Percentiles rank a stretch among this genome's conserved stretches.
These are phyloP conservation scores for Auanema sp. DNA, from an alignment of 2,888 invertebrate genomes.

Conservation along the genomic window DNA sequence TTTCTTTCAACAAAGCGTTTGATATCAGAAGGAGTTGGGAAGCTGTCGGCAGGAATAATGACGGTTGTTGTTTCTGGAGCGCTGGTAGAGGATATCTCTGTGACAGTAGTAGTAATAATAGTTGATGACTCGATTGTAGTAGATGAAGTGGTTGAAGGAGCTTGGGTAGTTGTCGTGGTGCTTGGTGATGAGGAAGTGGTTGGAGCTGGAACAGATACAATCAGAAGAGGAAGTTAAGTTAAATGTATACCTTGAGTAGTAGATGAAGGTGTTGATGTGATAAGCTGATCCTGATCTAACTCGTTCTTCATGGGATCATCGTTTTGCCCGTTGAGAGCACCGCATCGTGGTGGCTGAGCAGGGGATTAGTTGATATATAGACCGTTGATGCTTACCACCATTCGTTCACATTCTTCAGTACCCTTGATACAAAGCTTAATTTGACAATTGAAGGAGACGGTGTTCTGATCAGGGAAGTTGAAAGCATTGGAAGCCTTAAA, in stretches of 20 bases:
- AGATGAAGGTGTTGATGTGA: conserved; percentile 1
- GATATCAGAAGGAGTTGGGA: conserved; percentile 7
- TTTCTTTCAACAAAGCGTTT: conserved; percentile 10
- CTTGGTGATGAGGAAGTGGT: conserved; percentile 19
- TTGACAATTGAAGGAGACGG: conserved; percentile 57
- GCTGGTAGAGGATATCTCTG: conserved; percentile 21
- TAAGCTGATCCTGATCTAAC: conserved; percentile 10
- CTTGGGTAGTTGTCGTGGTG: conserved; percentile 68
- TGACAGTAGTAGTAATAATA: conserved; percentile 29
- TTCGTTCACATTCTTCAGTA: conserved; percentile 42
- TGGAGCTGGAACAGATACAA: background rate
- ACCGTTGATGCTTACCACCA: conserved; percentile 32
- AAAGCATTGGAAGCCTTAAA: conserved; percentile 55
- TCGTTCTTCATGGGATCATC: conserved; percentile 8
- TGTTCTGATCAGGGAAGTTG: conserved; percentile 60
- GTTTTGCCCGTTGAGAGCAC: background rate
- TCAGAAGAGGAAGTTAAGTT: background rate
- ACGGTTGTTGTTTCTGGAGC: conserved; percentile 14
- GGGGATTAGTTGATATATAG: background rate
- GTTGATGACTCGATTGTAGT: conserved; percentile 11
- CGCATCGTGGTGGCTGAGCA: background rate
- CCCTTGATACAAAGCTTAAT: conserved; percentile 55
- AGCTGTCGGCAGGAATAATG: conserved; percentile 10
- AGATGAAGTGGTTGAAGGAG: conserved; percentile 18
- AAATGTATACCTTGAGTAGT: background rate